phyloP scores from a whole-genome alignment of 2,888 invertebrate genomes.

The Drosophila antonietae region DNA sequence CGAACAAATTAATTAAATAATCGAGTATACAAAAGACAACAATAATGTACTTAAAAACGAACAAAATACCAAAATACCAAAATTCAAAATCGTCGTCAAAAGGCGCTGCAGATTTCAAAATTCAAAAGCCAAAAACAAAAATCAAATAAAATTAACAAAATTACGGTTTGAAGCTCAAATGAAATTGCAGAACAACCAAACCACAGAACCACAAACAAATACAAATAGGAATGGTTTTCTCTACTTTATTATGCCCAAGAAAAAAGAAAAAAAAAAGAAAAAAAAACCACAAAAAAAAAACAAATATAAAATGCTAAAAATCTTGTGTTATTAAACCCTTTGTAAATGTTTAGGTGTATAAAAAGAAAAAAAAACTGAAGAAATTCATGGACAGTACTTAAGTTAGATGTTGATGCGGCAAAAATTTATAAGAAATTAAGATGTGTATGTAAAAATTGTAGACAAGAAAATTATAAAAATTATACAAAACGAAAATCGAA shows the following conservation, averaged over 20 bases:
- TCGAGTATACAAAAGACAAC: constrained; percentile 35
- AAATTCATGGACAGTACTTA: constrained; percentile 55
- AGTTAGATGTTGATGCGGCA: constrained; percentile 65
- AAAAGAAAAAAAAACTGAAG: constrained; percentile 34
- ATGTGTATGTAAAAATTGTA: constrained; percentile 66
- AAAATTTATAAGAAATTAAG: constrained; percentile 50
- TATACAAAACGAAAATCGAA: constrained; percentile 31
- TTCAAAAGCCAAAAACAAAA: constrained; percentile 56
- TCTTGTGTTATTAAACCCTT: constrained; percentile 64
- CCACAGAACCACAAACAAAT: constrained; percentile 48
- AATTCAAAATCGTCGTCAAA: constrained; percentile 80
- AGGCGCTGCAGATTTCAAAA: constrained; percentile 75
- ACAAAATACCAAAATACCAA: constrained; percentile 65
- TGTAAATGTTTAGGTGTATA: constrained; percentile 76
- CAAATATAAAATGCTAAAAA: constrained; percentile 42
- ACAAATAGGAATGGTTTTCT: constrained; percentile 79
- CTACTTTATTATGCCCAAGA: constrained; percentile 76
- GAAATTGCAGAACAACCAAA: constrained; percentile 49
- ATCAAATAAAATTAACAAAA: constrained; percentile 53
- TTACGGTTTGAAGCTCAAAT: constrained; percentile 51
- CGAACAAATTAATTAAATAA: constrained; percentile 22
- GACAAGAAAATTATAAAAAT: constrained; percentile 50
- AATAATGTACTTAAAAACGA: constrained; percentile 14
- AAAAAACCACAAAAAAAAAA: constrained; percentile 3
- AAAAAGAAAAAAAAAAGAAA: constrained; percentile 27